These are phyloP conservation scores for Parnassius apollo DNA, from an alignment of 2,888 invertebrate genomes.

Conservation along the genomic window DNA sequence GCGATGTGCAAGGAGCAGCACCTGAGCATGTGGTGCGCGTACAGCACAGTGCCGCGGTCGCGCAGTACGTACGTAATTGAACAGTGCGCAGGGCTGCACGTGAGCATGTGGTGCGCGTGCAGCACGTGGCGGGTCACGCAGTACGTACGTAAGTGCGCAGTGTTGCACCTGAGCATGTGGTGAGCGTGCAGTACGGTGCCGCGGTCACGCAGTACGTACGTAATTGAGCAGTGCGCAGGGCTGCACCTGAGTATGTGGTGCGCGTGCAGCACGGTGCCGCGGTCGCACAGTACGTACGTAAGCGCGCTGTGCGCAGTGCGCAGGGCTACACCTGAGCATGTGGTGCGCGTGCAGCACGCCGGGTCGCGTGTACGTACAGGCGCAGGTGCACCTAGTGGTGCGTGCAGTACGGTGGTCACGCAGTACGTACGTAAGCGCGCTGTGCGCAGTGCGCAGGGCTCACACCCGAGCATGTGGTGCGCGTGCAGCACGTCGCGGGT, in stretches of 20 bases:
- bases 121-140: constrained; percentile 88
- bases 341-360: constrained; percentile 93
- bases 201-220: constrained; percentile 81
- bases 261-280: not conserved
- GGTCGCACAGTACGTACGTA: too few relatives aligned
- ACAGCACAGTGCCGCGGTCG: not conserved
- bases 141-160: constrained; percentile 31
- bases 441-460: constrained; percentile 91
- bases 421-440: too few relatives aligned
- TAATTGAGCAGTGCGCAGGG: constrained; percentile 77
- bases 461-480: constrained; percentile 90
- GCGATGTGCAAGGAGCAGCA: too few relatives aligned
- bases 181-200: too few relatives aligned
- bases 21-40: not conserved
- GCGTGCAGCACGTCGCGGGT: constrained; percentile 91
- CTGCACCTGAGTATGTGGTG: not conserved
- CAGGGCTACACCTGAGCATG: constrained; percentile 56
- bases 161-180: too few relatives aligned
- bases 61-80: constrained; percentile 85
- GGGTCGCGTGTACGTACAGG: constrained; percentile 34
- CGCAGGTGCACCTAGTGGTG: constrained; percentile 49
- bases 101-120: constrained; percentile 88
- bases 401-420: too few relatives aligned
- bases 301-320: constrained; percentile 48
- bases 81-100: constrained; percentile 77